A percentile compares a stretch with the other conserved stretches of the same genome.
phyloP scores from a whole-genome alignment of 2,113 vertebrate genomes.

The Solea senegalensis region DNA sequence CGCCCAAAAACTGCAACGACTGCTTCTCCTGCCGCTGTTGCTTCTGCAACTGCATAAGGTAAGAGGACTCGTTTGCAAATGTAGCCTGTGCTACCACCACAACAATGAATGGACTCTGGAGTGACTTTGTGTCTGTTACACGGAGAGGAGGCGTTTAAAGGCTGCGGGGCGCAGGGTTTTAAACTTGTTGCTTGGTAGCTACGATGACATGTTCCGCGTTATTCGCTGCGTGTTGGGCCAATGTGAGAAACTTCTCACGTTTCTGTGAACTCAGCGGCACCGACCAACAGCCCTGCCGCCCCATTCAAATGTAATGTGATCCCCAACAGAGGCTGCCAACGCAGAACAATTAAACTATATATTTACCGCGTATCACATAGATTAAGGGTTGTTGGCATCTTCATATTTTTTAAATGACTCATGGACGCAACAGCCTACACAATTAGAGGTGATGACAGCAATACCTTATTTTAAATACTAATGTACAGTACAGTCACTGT shows the following conservation, averaged over 20 bases:
- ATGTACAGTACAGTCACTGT: no score
- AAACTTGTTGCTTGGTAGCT: conserved; percentile 66
- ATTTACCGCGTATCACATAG: no score
- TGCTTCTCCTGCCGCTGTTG: conserved; percentile 19
- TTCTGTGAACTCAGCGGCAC: conserved; percentile 37
- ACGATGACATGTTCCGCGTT: conserved; percentile 46
- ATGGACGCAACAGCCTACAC: no score
- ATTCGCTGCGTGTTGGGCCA: conserved; percentile 17
- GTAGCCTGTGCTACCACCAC: neutral
- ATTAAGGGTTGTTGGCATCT: no score
- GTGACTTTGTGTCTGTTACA: neutral
- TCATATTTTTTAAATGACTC: no score
- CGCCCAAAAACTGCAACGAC: conserved; percentile 21
- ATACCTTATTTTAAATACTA: no score
- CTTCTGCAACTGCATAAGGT: conserved; percentile 61
- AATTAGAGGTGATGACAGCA: no score
- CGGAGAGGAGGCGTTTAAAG: conserved; percentile 15
- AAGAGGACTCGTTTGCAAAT: conserved; percentile 36
- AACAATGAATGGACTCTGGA: neutral
- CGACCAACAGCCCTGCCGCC: conserved; percentile 10
- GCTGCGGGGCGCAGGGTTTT: conserved; percentile 31
- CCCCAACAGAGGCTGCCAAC: neutral
- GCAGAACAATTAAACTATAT: no score
- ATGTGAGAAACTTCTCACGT: conserved; percentile 51
- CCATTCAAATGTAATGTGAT: conserved; percentile 17